phyloP scores from a whole-genome alignment of 2,113 vertebrate species.

The Steatornis caripensis region DNA sequence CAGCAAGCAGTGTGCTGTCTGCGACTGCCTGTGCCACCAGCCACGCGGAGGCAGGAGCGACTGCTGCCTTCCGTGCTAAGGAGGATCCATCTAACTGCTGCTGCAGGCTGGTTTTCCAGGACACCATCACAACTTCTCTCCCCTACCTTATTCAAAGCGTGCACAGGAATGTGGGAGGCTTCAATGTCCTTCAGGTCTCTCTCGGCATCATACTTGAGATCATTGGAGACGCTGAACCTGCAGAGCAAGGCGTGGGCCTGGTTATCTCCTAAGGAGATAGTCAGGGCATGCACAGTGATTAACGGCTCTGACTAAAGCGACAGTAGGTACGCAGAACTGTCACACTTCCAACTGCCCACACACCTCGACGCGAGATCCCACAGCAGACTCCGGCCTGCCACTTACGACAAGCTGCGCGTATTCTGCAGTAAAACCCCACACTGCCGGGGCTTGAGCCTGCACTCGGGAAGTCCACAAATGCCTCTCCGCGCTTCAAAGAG shows the following conservation, averaged over 20 bases:
- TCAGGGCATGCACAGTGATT: background rate
- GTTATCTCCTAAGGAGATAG: background rate
- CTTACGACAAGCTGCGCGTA: background rate
- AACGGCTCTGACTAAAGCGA: background rate
- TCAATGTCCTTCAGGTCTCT: slow-evolving; percentile 96
- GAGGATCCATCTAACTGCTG: background rate
- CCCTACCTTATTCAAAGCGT: slow-evolving; percentile 94
- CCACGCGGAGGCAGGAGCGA: background rate
- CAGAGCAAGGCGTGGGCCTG: background rate
- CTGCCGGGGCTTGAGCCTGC: background rate
- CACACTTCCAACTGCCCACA: background rate
- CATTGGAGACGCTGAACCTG: slow-evolving; percentile 99
- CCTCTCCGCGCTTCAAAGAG: background rate
- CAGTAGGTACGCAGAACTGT: background rate
- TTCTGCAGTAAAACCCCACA: background rate
- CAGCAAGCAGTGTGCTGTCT: background rate
- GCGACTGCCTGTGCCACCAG: background rate
- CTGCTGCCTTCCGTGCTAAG: background rate
- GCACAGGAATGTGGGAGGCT: slow-evolving; percentile 86
- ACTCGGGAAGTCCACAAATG: background rate
- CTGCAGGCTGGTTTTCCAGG: background rate
- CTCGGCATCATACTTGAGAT: slow-evolving; percentile 96
- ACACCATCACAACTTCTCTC: background rate
- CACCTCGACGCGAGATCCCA: accelerated
- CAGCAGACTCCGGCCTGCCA: background rate